Percentiles rank a stretch among this genome's conserved stretches.
These are phyloP conservation scores for Leptodactylus fallax DNA, from an alignment of 2,797 vertebrate genomes.

Conservation along the genomic window DNA sequence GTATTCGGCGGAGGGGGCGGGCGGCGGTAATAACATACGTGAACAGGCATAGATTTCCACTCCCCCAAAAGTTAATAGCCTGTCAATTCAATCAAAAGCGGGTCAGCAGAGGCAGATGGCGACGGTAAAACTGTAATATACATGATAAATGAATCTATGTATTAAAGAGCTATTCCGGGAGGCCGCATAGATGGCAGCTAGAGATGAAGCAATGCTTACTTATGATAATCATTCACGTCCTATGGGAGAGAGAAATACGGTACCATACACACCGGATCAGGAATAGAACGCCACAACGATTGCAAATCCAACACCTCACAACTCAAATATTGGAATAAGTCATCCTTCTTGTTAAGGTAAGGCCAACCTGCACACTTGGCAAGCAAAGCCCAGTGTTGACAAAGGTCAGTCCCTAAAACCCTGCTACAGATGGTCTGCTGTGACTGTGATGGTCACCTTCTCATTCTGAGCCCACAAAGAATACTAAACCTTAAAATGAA, in stretches of 20 bases:
- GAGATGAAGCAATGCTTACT: neutral
- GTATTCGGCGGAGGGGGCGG: no score
- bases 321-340: no score
- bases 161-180: neutral
- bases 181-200: neutral
- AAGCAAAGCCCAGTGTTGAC: no score
- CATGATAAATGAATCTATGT: constrained; percentile 1
- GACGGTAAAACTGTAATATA: constrained; percentile 13
- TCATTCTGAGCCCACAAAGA: no score
- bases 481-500: no score
- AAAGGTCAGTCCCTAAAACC: no score
- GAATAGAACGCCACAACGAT: neutral
- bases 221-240: neutral
- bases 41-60: neutral
- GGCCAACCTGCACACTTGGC: no score
- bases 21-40: neutral
- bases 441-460: no score
- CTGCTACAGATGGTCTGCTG: no score
- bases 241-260: neutral
- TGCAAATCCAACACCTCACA: no score
- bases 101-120: constrained; percentile 34
- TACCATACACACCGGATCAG: neutral
- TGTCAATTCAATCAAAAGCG: constrained; percentile 44
- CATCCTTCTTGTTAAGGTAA: no score
- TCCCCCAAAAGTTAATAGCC: constrained; percentile 22